Evolutionary conservation across 2,113 vertebrate species (phyloP), one percentile per base, ranked within the genome.

Genomic region (Aptenodytes forsteri): DNA sequence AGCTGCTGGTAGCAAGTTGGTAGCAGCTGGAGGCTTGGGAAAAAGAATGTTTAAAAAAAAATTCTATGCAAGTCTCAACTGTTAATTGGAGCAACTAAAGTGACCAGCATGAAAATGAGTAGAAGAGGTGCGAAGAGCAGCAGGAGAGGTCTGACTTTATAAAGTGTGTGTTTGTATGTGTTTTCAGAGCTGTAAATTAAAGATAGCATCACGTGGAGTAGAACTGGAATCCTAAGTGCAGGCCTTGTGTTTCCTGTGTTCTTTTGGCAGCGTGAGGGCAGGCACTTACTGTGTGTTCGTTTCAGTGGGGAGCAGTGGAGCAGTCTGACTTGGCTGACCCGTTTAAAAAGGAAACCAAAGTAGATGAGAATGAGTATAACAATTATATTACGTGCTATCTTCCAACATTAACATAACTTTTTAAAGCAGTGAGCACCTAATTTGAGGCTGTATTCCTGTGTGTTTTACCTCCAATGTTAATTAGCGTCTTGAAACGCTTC

Each of bases 121-220:
- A 64, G 61, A 83, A 55, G 85, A 75, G 44, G 70, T 73, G 10
- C 47, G 79, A 36, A 55, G 23, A 58, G 58, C 91, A 84, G 87
- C 64, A 75, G 85, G 75, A 89, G 26, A 59, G 14, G 86, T 69
- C 67, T 65, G 71, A 54, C 61, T 94, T 91, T 80, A 65, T 64
- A 52, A 73, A 93, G 84, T 55, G 42, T 59, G 67, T 50, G 62
- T 67, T 95, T 92, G 44, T 82, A 10, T 84, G 79, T 65, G 59
- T 83, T 96, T 92, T 83, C 81, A 72, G 76, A 96, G 85, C 83
- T 96, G 76, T 84, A 84, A 72, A n/a, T 87, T 96, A 96, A 94
- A 95, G 95, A 83, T 87, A 93, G 84, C 61, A 80, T 93, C 82
- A 73, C 4, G 1, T 61, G 75, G 55, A 70, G 89, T 65, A 78